Percentiles rank a stretch among this genome's conserved stretches.
Evolutionary conservation across 2,888 invertebrate species (phyloP).

Genomic region (Hydrotaea cyrtoneurina): DNA sequence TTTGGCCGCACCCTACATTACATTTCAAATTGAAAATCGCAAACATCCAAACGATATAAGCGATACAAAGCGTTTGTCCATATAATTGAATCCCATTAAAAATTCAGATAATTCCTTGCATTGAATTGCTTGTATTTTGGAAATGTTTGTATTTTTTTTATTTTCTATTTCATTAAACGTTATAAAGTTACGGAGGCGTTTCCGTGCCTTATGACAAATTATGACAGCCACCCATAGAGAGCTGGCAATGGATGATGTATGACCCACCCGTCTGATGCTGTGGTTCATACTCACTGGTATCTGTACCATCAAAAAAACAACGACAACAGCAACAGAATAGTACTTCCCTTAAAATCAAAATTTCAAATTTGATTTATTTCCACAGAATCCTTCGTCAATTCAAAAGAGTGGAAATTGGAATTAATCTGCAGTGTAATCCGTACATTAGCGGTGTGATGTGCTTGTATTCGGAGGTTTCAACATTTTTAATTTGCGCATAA

Average conservation of each 20-base stretch:
- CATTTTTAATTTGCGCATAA: conserved; percentile 66
- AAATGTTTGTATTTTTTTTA: neutral
- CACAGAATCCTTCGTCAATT: neutral
- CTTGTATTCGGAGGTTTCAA: neutral
- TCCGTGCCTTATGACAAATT: conserved; percentile 78
- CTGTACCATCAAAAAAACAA: no score
- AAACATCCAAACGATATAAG: neutral
- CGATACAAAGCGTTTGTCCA: neutral
- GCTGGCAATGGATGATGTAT: neutral
- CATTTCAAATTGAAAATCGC: neutral
- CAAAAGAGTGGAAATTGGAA: neutral
- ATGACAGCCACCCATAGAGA: conserved; percentile 74
- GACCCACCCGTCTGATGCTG: neutral
- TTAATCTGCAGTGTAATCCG: conserved; percentile 8
- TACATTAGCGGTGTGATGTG: neutral
- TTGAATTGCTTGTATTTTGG: no score
- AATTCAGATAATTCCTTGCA: neutral
- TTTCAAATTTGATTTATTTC: neutral
- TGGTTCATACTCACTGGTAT: neutral
- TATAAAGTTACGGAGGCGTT: conserved; percentile 71
- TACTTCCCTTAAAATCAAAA: neutral
- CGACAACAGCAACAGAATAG: neutral
- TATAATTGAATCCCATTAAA: neutral
- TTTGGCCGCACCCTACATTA: no score
- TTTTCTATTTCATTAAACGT: neutral